Percentiles rank a stretch among this genome's conserved stretches.
Conservation (phyloP, 2,797 vertebrate genomes). For the Rhadinocentrus ornatus region DNA sequence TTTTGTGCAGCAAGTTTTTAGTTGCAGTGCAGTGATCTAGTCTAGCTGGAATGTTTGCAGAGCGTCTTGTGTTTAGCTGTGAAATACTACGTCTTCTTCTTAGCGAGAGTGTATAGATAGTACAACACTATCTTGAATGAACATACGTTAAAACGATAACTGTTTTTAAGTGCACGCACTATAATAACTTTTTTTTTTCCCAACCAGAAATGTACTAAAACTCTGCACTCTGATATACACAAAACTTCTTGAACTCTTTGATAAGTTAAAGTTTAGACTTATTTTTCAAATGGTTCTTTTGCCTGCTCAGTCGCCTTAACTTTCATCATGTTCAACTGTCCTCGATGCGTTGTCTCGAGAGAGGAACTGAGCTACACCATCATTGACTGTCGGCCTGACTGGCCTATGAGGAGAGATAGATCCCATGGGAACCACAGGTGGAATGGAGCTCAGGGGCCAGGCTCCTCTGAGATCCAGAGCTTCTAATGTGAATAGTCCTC, state of each 20-base stretch:
- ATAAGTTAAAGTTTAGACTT: background rate
- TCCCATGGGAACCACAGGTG: slow-evolving; percentile 76
- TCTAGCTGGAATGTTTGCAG: slow-evolving; percentile 80
- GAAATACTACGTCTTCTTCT: slow-evolving; percentile 81
- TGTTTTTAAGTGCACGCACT: slow-evolving; percentile 1
- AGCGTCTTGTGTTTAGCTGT: slow-evolving; percentile 76
- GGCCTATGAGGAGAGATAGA: slow-evolving; percentile 70
- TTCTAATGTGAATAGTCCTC: slow-evolving; percentile 69
- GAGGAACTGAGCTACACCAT: slow-evolving; percentile 9
- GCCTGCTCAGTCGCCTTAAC: background rate
- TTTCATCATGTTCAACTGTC: slow-evolving; percentile 18
- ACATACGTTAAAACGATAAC: slow-evolving; percentile 16
- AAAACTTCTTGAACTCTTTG: background rate
- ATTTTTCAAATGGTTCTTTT: background rate
- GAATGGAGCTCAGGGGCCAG: slow-evolving; percentile 78
- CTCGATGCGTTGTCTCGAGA: slow-evolving; percentile 39
- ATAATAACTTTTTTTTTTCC: background rate
- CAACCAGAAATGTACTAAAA: background rate
- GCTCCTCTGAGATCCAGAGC: slow-evolving; percentile 48
- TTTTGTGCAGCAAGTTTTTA: background rate
- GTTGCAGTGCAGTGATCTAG: slow-evolving; percentile 30
- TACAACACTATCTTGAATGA: slow-evolving; percentile 36
- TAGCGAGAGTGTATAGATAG: slow-evolving; percentile 51
- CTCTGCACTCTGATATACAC: background rate
- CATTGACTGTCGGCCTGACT: slow-evolving; percentile 30